Base-by-base conservation (phyloP, 2,888 invertebrate species). In the Calameuta pallipes region DNA sequence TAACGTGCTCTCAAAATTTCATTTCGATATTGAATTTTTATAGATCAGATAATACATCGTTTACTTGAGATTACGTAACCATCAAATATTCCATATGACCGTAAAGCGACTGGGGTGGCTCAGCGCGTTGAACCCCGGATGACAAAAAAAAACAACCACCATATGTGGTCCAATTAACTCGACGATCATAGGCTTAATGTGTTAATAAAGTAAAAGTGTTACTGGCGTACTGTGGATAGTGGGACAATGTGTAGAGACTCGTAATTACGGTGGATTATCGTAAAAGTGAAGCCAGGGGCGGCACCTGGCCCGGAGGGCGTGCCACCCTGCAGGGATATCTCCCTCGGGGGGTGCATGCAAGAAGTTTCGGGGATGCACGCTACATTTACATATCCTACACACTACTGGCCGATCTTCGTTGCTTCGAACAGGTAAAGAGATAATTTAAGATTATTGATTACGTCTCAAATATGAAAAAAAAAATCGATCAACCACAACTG, bases 371-470 rank as follows among this genome's bases (percentile, higher is more conserved):
- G 84, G 95, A 95, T 86, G 94, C 94, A 13, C 92, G 95, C 83
- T 95, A 94, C 89, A 92, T 95, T 85, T 94, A 94, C 88, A 92
- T 95, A 87, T 95, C 94, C 89, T 94, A 93, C 89, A 91, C 93
- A 80, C 92, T 95, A 83, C 92, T 94, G 86, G 94, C 93, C 13
- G 94, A 95, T 86, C 93, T 95, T 82, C 92, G 91, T 80, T 92
- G 93, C 88, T 95, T 95, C 89, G 95, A 95, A 91, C 93, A 94
- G 95, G 95, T 95, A 91, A 92, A 84, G 75, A 71, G 77, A 78
- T 30, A 36, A 37, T 56, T 56, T 56, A 23, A 23, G 56, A 56
- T 56, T 56, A 23, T 31, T 68, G 31, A 36, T 35, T 71, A 35
- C 73, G 31, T 73, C 11, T 30, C 30, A 3, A 15, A 56, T 23